Evolutionary conservation across 2,888 invertebrate species (phyloP).

Genomic region (Beris morrisii): DNA sequence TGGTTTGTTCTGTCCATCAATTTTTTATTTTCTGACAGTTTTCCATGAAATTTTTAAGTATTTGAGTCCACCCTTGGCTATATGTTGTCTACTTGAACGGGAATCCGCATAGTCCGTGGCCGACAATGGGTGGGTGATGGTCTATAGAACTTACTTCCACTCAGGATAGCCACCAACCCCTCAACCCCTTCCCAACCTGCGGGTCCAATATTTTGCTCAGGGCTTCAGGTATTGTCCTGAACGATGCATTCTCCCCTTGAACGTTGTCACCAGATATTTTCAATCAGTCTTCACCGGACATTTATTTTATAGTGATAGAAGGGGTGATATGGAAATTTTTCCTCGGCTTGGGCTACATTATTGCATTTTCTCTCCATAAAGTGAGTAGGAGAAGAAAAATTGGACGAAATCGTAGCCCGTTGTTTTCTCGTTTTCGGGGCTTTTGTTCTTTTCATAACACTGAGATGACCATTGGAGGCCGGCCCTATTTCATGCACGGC

Average conservation of each 20-base stretch:
- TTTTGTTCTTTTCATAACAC: slow-evolving; percentile 7
- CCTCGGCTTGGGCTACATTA: neutral
- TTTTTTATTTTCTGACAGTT: too few relatives aligned
- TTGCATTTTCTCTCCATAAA: slow-evolving; percentile 1
- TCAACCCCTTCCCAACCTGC: too few relatives aligned
- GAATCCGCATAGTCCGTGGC: too few relatives aligned
- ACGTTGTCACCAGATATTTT: slow-evolving; percentile 9
- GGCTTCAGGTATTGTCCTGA: slow-evolving; percentile 5
- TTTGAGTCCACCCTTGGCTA: too few relatives aligned
- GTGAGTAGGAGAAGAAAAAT: neutral
- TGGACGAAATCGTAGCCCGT: neutral
- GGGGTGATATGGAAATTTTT: slow-evolving; percentile 2
- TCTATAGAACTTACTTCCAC: too few relatives aligned
- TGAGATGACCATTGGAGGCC: neutral
- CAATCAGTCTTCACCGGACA: slow-evolving; percentile 11
- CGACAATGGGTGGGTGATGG: too few relatives aligned
- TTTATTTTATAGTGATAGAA: neutral
- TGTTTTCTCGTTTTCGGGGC: too few relatives aligned
- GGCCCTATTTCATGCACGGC: neutral
- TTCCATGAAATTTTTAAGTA: too few relatives aligned
- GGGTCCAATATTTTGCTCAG: too few relatives aligned
- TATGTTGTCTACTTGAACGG: too few relatives aligned
- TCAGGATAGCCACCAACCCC: too few relatives aligned
- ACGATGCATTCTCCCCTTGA: slow-evolving; percentile 1
- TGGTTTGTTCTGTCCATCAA: too few relatives aligned